Evolutionary conservation across 2,797 vertebrate genomes (phyloP), one percentile per base, ranked within the genome.

Genomic region (Coreius guichenoti): DNA sequence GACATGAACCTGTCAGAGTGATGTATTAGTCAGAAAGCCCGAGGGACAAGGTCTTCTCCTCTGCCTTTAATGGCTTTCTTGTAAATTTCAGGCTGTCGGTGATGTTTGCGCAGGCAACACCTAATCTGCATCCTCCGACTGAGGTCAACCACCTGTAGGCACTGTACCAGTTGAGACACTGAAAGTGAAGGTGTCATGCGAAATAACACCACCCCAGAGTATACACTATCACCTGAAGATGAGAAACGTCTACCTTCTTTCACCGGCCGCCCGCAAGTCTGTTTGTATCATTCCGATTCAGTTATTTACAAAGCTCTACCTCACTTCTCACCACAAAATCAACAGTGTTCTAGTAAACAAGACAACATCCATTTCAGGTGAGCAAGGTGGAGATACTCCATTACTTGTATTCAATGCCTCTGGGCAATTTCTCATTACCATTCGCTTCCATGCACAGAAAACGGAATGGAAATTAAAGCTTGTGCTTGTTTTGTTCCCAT

Each of bases 1-100:
- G 81, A 87, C 82, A 76, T 83, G 81, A 78, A 84, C 75, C 82
- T 89, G 86, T 87, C 89, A 87, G 81, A 74, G 65, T 87, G 87
- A 89, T 82, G 87, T 83, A 90, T 85, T 63, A 76, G 80, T 68
- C 47, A 39, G 51, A 85, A 86, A 72, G 31, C 80, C 80, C 1
- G 31, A 58, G 81, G 83, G 65, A 68, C 51, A 74, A 86, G 80
- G 70, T 67, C 72, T 79, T 54, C 69, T 80, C 58, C 45, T 80
- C 45, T 0, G 39, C 76, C 23, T 80, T 85, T 87, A 82, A 88
- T 78, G 65, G 80, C 81, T 78, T 49, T 81, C 65, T 80, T 83
- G 63, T 87, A 83, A 81, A 87, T 87, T 83, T 73, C 58, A 82
- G 56, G 19, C 79, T 63, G 51, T 67, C 51, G 78, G 82, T 67